These are phyloP conservation scores for Rhabdomys pumilio DNA, from an alignment of 2,797 vertebrate species.

Conservation along the genomic window DNA sequence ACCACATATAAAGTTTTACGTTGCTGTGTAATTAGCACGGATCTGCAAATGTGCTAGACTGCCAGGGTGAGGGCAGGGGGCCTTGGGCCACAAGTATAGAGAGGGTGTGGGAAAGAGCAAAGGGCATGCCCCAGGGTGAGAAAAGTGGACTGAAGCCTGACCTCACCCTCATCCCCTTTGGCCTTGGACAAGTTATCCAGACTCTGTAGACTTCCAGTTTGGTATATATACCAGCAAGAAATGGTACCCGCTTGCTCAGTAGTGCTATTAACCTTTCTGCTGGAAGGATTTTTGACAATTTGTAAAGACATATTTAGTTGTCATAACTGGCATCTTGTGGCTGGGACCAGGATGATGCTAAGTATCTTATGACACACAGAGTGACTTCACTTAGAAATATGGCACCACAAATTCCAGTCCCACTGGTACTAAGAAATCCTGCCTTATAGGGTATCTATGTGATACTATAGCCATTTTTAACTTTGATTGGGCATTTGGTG, in stretches of 20 bases:
- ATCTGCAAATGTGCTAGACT: slow-evolving; percentile 72
- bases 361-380: background rate
- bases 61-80: slow-evolving; percentile 15
- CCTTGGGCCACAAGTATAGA: background rate
- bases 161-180: background rate
- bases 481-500: background rate
- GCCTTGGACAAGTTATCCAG: background rate
- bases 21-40: slow-evolving; percentile 83
- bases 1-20: slow-evolving; percentile 85
- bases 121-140: background rate
- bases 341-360: background rate
- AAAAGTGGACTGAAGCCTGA: background rate
- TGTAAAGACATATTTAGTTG: slow-evolving; percentile 15
- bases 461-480: background rate
- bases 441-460: background rate
- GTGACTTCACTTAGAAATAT: background rate
- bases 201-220: background rate
- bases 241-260: background rate
- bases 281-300: background rate
- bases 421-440: background rate
- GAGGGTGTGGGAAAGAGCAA: background rate
- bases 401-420: background rate
- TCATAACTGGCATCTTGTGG: background rate
- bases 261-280: background rate
- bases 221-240: background rate